Base-by-base conservation (phyloP, 2,888 invertebrate genomes). In the Prosopocoilus inquinatus region DNA sequence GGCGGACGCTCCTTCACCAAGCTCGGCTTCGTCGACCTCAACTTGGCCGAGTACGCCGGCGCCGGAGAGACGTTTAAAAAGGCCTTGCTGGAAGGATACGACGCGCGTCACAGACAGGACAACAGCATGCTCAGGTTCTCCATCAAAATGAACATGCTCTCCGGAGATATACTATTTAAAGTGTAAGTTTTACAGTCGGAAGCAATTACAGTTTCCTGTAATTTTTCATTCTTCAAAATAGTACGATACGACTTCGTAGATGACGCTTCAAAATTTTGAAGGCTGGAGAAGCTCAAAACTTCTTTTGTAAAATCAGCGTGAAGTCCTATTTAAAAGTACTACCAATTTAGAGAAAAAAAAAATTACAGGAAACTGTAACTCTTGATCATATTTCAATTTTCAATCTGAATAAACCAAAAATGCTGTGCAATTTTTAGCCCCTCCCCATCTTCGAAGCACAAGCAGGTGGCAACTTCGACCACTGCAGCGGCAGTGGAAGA, bases 101-200 rank as follows among this genome's bases (percentile, higher is more conserved):
- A 96, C 79, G 85, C 89, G 61, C 84, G 91, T 63, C 91, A 92
- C 73, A 84, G 98, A 51, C 94, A 95, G 78, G 97, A 98, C 80
- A 98, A 98, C 82, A 96, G 96, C 64, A 94, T 94, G 85, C 85
- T 98, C 65, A 85, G 90, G 71, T 88, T 96, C 68, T 86, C 91
- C 66, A 90, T 96, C 69, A 88, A 89, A 74, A 93, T 97, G 91
- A 91, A 91, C 71, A 92, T 97, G 87, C 86, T 94, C 65, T 91
- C 93, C 45, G 96, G 97, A 47, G 98, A 98, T 80, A 94, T 96
- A 66, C 87, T 96, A 63, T 98, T 98, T 77, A 96, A 97, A 90
- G 95, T 94, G 96, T 96, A 78, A 86, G 93, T 84, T 56, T 49
- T 45, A 48, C 33, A 13, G 28, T 45, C 7, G 5, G 8, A 41